A percentile compares a stretch with the other conserved stretches of the same genome.
These are phyloP conservation scores for Acholoe squamosa DNA, from an alignment of 2,888 invertebrate genomes.

Conservation along the genomic window DNA sequence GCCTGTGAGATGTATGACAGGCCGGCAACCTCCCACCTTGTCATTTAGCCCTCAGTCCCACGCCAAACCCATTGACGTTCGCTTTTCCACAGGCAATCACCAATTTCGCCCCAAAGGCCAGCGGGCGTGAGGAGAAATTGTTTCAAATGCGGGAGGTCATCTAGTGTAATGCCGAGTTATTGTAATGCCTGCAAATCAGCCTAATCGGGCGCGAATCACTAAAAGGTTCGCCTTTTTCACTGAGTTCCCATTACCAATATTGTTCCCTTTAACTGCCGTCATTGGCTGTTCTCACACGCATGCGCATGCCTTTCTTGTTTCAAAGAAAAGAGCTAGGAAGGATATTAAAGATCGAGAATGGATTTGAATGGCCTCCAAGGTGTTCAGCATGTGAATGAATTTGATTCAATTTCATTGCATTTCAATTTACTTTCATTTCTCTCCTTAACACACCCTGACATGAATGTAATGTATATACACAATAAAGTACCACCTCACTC, in stretches of 20 bases:
- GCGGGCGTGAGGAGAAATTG: conserved; percentile 40
- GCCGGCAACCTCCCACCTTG: conserved; percentile 45
- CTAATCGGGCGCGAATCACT: conserved; percentile 20
- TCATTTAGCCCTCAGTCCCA: conserved; percentile 11
- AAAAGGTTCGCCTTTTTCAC: conserved; percentile 23
- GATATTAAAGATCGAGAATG: too few relatives aligned
- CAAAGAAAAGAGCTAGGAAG: too few relatives aligned
- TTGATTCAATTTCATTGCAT: too few relatives aligned
- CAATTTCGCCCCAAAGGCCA: conserved; percentile 17
- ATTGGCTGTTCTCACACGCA: too few relatives aligned
- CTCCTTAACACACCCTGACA: too few relatives aligned
- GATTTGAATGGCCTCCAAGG: too few relatives aligned
- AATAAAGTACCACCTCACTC: too few relatives aligned
- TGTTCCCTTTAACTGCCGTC: too few relatives aligned
- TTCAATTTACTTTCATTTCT: too few relatives aligned
- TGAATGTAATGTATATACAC: too few relatives aligned
- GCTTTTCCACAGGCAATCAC: not conserved
- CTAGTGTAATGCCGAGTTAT: conserved; percentile 53
- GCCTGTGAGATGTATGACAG: conserved; percentile 43
- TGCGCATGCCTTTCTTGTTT: too few relatives aligned
- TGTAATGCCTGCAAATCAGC: conserved; percentile 14
- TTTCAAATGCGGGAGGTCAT: conserved; percentile 52
- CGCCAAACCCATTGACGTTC: not conserved
- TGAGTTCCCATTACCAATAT: not conserved
- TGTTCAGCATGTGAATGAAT: too few relatives aligned